A percentile compares a stretch with the other conserved stretches of the same genome.
phyloP scores from a whole-genome alignment of 2,113 vertebrate genomes.

The Carlito syrichta region DNA sequence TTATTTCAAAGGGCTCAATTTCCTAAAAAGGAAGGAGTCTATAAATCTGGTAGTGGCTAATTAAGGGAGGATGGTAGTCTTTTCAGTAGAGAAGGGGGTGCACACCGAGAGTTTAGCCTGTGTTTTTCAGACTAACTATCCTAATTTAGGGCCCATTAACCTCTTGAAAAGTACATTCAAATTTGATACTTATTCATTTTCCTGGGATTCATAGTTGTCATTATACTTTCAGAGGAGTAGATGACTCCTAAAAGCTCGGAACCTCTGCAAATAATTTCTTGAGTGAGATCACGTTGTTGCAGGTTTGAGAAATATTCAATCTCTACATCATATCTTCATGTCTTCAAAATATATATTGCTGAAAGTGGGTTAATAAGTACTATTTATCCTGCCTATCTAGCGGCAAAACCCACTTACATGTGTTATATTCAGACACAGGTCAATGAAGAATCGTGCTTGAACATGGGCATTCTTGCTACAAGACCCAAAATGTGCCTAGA shows the following conservation, averaged over 20 bases:
- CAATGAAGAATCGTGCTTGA: not conserved
- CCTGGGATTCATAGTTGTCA: not conserved
- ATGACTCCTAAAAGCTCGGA: not conserved
- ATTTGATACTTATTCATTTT: not conserved
- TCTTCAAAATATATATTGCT: not conserved
- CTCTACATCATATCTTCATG: not conserved
- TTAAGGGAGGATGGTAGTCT: not conserved
- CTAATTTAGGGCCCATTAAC: not conserved
- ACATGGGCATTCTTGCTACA: not conserved
- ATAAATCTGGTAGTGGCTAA: not conserved
- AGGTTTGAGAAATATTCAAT: not conserved
- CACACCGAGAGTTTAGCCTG: not conserved
- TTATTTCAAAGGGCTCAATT: not conserved
- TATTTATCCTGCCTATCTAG: not conserved
- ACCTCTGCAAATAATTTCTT: not conserved
- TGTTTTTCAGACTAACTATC: not conserved
- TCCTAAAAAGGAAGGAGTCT: not conserved
- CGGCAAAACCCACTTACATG: accelerated
- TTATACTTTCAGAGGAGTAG: not conserved
- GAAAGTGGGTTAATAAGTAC: not conserved
- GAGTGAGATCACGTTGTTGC: not conserved
- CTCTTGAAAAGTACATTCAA: not conserved
- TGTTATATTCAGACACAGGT: not conserved
- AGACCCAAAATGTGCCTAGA: not conserved
- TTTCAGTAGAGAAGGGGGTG: not conserved